phyloP scores from a whole-genome alignment of 2,797 vertebrate genomes.

The Enteromius treurensis region DNA sequence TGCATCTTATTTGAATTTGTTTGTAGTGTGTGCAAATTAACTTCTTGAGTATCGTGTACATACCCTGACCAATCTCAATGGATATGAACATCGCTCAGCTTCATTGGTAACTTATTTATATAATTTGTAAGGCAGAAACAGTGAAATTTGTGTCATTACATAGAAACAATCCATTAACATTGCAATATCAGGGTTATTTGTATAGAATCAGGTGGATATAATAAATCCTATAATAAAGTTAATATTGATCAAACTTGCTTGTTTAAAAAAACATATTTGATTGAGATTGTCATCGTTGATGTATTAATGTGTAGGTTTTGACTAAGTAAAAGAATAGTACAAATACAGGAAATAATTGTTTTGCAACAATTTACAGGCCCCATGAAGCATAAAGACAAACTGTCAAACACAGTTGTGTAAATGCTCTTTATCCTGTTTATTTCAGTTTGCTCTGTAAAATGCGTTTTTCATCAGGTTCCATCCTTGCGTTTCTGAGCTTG shows the following conservation, averaged over 20 bases:
- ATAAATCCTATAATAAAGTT: background rate
- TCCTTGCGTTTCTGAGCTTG: background rate
- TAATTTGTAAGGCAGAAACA: background rate
- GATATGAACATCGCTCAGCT: background rate
- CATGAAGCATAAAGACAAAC: background rate
- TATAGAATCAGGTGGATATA: no score
- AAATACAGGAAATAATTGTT: background rate
- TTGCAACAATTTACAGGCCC: background rate
- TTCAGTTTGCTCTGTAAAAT: background rate
- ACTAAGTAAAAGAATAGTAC: background rate
- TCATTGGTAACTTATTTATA: no score
- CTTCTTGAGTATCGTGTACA: background rate
- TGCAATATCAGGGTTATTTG: background rate
- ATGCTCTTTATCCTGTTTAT: background rate
- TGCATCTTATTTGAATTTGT: background rate
- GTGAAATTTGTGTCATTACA: background rate
- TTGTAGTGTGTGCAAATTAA: background rate
- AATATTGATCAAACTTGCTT: background rate
- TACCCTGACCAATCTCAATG: background rate
- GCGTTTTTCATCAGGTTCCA: background rate
- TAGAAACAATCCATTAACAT: background rate
- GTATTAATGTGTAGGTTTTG: no score
- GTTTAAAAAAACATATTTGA: background rate
- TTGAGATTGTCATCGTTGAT: background rate
- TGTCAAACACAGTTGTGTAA: background rate